Conservation (phyloP, 2,797 vertebrate genomes). For the Anisognathus igniventris region DNA sequence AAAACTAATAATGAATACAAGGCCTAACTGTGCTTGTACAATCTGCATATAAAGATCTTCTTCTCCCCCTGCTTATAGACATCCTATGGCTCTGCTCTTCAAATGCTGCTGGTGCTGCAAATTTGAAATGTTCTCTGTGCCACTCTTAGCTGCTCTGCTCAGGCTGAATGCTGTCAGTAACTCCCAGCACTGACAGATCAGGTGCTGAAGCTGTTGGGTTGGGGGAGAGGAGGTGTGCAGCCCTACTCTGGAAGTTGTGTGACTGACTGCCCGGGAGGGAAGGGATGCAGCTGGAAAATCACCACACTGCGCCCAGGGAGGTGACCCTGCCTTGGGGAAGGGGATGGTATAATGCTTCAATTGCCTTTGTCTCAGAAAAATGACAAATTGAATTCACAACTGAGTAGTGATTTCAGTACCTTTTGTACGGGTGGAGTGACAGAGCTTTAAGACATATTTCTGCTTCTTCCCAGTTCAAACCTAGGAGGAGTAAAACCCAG, state of each 20-base stretch:
- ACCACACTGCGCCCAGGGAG: rapidly evolving
- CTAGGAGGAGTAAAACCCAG: neutral
- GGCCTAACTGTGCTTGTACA: neutral
- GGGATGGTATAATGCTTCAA: rapidly evolving
- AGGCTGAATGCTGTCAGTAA: neutral
- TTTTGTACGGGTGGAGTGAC: neutral
- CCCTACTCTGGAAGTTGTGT: neutral
- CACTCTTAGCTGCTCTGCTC: neutral
- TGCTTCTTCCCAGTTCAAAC: neutral
- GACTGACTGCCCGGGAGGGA: neutral
- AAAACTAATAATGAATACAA: neutral
- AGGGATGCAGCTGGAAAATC: neutral
- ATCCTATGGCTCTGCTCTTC: neutral
- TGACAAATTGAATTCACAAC: neutral
- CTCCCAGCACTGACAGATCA: neutral
- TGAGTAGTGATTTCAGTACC: neutral
- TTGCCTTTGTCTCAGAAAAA: neutral
- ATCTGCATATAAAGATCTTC: neutral
- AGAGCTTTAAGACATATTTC: neutral
- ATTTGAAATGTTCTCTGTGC: neutral
- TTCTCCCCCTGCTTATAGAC: neutral
- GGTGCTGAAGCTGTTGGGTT: neutral
- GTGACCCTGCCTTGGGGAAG: neutral
- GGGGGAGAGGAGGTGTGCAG: neutral
- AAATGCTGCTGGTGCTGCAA: neutral